Conservation (phyloP, 2,797 vertebrate genomes). For the Presbytis comata region DNA sequence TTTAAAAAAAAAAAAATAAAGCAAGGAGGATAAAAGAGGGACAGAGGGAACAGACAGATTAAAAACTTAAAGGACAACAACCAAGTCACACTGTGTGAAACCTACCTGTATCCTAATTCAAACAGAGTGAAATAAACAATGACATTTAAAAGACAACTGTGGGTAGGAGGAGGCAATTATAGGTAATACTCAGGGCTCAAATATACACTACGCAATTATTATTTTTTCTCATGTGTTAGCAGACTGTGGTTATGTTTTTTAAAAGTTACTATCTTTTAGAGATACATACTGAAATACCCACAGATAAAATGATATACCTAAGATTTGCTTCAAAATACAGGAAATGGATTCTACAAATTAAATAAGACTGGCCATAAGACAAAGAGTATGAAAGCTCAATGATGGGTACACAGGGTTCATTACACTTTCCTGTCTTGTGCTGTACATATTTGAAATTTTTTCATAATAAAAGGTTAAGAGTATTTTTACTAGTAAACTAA, state of each 20-base stretch:
- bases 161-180: background rate
- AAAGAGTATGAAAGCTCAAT: background rate
- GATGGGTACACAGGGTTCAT: background rate
- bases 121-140: conserved; percentile 3
- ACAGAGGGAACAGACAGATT: background rate
- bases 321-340: background rate
- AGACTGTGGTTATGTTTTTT: background rate
- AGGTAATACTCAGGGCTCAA: background rate
- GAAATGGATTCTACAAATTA: background rate
- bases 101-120: background rate
- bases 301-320: background rate
- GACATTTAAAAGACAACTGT: background rate
- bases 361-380: background rate
- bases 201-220: background rate
- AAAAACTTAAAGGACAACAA: conserved; percentile 2
- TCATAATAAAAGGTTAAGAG: background rate
- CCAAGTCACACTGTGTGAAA: background rate
- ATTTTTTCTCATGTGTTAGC: background rate
- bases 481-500: background rate
- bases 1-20: background rate
- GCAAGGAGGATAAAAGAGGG: background rate
- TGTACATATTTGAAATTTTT: background rate
- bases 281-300: background rate
- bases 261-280: background rate
- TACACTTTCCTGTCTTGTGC: background rate